Percentiles rank a stretch among this genome's conserved stretches.
Evolutionary conservation across 2,113 vertebrate genomes (phyloP).

Genomic region (Dolichotis patagonum): DNA sequence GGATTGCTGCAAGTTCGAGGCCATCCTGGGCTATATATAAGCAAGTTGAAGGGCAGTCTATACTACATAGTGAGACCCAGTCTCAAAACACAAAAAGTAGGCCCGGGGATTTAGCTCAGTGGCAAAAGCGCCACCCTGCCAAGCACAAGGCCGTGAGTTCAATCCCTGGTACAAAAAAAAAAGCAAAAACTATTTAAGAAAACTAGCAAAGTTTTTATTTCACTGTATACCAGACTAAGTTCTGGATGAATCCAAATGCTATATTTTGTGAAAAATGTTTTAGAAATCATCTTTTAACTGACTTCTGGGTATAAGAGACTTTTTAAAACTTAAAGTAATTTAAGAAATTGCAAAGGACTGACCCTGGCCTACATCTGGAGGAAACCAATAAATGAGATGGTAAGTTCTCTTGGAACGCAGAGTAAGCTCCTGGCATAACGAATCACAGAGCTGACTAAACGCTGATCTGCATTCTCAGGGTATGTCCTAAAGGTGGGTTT

Average conservation of each 20-base stretch:
- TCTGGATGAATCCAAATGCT: neutral
- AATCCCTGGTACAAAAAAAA: no score
- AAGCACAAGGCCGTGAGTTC: no score
- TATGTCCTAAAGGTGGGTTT: neutral
- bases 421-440: neutral
- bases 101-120: no score
- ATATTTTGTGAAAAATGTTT: conserved; percentile 13
- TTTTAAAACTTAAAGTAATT: conserved; percentile 42
- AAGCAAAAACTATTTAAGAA: neutral
- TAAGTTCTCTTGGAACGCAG: neutral
- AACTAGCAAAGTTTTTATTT: conserved; percentile 8
- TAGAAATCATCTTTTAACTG: neutral
- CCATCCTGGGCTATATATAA: neutral
- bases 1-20: neutral
- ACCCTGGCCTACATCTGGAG: neutral
- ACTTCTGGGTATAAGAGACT: neutral
- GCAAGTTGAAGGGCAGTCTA: neutral
- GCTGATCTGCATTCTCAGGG: no score
- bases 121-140: no score
- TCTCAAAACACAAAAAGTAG: neutral
- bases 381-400: neutral
- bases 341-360: conserved; percentile 36
- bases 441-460: neutral
- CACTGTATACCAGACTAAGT: neutral
- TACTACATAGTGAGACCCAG: no score